phyloP scores from a whole-genome alignment of 2,888 invertebrate species.

The Melinopterus prodromus region DNA sequence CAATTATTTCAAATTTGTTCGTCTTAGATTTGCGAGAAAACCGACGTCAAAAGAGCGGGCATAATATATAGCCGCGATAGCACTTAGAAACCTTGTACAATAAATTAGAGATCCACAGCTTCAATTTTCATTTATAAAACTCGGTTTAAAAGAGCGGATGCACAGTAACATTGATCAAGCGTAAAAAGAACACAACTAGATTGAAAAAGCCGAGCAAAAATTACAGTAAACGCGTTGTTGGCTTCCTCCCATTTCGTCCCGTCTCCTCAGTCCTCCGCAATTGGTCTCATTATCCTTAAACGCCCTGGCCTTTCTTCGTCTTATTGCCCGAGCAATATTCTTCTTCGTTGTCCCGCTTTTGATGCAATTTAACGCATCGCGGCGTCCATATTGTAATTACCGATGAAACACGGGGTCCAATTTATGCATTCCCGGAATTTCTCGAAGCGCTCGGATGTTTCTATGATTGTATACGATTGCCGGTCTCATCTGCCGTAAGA shows the following conservation, averaged over 20 bases:
- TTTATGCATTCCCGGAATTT: constrained; percentile 22
- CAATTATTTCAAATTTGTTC: too few species aligned
- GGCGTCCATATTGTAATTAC: constrained; percentile 16
- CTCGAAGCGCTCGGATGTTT: neutral
- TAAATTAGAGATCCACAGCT: too few species aligned
- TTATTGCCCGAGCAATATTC: neutral
- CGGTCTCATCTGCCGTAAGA: neutral
- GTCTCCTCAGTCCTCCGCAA: constrained; percentile 5
- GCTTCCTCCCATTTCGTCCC: neutral
- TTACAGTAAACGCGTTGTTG: constrained; percentile 15
- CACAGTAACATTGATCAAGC: too few species aligned
- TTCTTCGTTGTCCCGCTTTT: neutral
- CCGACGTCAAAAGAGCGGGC: too few species aligned
- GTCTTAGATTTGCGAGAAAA: too few species aligned
- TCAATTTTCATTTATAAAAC: too few species aligned
- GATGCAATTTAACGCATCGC: constrained; percentile 21
- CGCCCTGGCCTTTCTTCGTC: neutral
- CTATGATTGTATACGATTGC: neutral
- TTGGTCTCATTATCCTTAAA: constrained; percentile 25
- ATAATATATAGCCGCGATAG: too few species aligned
- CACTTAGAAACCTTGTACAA: too few species aligned
- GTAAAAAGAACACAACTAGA: neutral
- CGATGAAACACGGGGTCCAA: constrained; percentile 10
- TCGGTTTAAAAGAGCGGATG: too few species aligned
- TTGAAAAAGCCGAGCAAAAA: constrained; percentile 5